A percentile compares a stretch with the other conserved stretches of the same genome.
Evolutionary conservation across 2,888 invertebrate species (phyloP).

Genomic region (Rhamphomyia laevipes): DNA sequence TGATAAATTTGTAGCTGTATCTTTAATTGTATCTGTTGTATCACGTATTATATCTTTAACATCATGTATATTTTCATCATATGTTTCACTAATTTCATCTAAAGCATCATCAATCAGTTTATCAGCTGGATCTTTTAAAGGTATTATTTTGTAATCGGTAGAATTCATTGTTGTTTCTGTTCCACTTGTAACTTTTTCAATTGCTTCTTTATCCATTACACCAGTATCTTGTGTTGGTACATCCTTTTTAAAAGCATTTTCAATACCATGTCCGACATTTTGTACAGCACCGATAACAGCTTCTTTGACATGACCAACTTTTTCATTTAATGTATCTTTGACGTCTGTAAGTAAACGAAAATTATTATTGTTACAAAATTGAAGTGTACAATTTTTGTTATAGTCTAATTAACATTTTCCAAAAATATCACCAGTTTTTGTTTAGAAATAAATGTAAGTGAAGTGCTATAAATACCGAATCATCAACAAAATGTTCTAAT

Average conservation of each 20-base stretch:
- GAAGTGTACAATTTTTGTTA: no score
- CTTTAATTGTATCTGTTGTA: neutral
- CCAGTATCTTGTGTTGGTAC: neutral
- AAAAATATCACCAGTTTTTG: no score
- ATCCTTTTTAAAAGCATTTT: constrained; percentile 5
- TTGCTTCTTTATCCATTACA: neutral
- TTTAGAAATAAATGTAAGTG: no score
- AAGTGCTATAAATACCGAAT: no score
- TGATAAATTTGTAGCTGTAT: neutral
- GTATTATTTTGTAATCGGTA: neutral
- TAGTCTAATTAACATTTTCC: no score
- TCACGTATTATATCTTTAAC: neutral
- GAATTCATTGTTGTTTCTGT: neutral
- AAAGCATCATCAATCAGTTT: neutral
- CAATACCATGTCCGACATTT: constrained; percentile 15
- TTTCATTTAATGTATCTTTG: constrained; percentile 14
- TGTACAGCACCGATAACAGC: constrained; percentile 16
- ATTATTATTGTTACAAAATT: no score
- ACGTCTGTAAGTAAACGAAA: constrained; percentile 14
- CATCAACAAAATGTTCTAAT: no score
- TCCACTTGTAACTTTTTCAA: neutral
- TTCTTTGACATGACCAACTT: constrained; percentile 15
- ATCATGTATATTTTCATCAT: neutral
- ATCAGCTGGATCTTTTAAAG: neutral
- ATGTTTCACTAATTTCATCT: neutral